phyloP scores from a whole-genome alignment of 2,888 invertebrate genomes.

The Ceriagrion tenellum region DNA sequence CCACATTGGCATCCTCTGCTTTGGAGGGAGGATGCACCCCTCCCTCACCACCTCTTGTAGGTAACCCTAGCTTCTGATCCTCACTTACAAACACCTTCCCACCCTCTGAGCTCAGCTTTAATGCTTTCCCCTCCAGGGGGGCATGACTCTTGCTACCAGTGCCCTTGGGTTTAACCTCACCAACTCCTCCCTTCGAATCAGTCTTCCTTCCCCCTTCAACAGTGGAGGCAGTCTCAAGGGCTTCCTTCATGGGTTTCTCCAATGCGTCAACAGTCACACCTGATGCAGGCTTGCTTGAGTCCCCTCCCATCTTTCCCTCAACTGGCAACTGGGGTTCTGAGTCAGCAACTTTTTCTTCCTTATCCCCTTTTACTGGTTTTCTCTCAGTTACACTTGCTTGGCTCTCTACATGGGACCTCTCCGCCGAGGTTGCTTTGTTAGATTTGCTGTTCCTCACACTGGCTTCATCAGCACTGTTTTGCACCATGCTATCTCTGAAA shows the following conservation, averaged over 20 bases:
- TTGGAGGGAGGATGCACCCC: too few species aligned
- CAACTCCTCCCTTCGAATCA: neutral
- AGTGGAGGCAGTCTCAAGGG: too few species aligned
- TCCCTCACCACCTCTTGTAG: neutral
- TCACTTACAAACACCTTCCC: neutral
- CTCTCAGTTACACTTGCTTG: neutral
- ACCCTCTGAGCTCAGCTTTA: neutral
- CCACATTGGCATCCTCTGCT: neutral
- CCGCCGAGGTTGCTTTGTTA: too few species aligned
- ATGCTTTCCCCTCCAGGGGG: neutral
- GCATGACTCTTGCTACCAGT: neutral
- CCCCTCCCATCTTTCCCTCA: too few species aligned
- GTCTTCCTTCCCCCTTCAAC: neutral
- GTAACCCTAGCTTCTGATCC: neutral
- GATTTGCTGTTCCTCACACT: too few species aligned
- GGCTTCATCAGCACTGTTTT: too few species aligned
- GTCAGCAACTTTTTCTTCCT: neutral
- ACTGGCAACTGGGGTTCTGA: too few species aligned
- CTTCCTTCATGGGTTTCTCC: neutral
- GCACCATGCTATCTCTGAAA: too few species aligned
- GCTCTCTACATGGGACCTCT: neutral
- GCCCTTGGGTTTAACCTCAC: neutral
- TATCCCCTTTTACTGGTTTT: neutral
- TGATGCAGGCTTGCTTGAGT: neutral
- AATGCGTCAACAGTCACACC: neutral